A percentile compares a stretch with the other conserved stretches of the same genome.
These are phyloP conservation scores for Gymnoscopelus microlampas DNA, from an alignment of 2,797 vertebrate genomes.

Conservation along the genomic window DNA sequence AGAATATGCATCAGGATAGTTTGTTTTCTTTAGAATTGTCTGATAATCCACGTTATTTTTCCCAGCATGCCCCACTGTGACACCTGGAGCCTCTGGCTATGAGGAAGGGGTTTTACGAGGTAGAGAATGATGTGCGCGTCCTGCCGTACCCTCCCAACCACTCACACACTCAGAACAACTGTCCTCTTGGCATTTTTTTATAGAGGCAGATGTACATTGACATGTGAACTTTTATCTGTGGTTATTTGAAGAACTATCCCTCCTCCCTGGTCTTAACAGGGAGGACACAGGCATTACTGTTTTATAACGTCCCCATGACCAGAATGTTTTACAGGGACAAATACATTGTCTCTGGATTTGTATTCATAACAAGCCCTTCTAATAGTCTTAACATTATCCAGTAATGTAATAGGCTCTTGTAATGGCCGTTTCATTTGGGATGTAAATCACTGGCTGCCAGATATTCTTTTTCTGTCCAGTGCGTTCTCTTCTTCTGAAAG, in stretches of 20 bases:
- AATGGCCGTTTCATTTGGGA: slow-evolving; percentile 68
- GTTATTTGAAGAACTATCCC: slow-evolving; percentile 57
- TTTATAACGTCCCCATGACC: slow-evolving; percentile 44
- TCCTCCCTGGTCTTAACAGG: slow-evolving; percentile 54
- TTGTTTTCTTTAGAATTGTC: slow-evolving; percentile 39
- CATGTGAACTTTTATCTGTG: slow-evolving; percentile 57
- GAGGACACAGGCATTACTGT: slow-evolving; percentile 48
- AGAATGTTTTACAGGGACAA: slow-evolving; percentile 42
- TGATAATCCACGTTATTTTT: slow-evolving; percentile 38
- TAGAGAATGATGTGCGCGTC: slow-evolving; percentile 31
- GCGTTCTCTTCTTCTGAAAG: slow-evolving; percentile 40
- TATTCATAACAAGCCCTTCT: slow-evolving; percentile 62
- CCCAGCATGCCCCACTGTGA: slow-evolving; percentile 25
- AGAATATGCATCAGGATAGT: slow-evolving; percentile 29
- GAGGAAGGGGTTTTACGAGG: slow-evolving; percentile 20
- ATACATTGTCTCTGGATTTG: slow-evolving; percentile 65
- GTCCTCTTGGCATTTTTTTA: slow-evolving; percentile 62
- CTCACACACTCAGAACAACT: slow-evolving; percentile 44
- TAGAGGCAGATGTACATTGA: slow-evolving; percentile 52
- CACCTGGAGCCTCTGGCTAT: slow-evolving; percentile 37
- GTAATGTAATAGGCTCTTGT: slow-evolving; percentile 63
- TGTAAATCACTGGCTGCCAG: slow-evolving; percentile 55
- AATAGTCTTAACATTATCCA: slow-evolving; percentile 56
- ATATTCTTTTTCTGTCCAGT: slow-evolving; percentile 32
- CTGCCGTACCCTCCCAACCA: slow-evolving; percentile 20